phyloP scores from a whole-genome alignment of 2,797 vertebrate species.

The Otolemur crassicaudatus region DNA sequence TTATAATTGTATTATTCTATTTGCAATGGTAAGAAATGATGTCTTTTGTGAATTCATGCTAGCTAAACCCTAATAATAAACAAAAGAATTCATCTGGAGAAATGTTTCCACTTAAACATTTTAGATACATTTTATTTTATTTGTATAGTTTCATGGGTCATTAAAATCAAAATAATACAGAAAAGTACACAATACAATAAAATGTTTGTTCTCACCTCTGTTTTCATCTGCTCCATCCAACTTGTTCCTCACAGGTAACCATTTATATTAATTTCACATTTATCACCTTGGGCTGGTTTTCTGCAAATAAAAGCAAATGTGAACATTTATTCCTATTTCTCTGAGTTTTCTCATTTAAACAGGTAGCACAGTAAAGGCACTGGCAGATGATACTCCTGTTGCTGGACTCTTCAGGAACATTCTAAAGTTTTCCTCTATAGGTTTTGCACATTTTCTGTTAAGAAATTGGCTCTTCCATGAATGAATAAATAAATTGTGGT shows the following conservation, averaged over 20 bases:
- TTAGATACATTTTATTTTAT: slow-evolving; percentile 55
- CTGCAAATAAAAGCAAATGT: not conserved
- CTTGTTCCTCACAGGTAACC: not conserved
- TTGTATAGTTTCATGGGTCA: not conserved
- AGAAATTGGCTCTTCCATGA: not conserved
- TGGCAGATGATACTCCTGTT: not conserved
- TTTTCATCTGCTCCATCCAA: not conserved
- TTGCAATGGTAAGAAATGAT: slow-evolving; percentile 1
- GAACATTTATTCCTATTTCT: not conserved
- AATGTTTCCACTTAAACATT: slow-evolving; percentile 31
- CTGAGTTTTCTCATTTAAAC: not conserved
- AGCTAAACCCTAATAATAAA: slow-evolving; percentile 31
- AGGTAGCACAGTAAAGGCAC: not conserved
- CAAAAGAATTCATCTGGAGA: slow-evolving; percentile 14
- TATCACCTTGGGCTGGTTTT: not conserved
- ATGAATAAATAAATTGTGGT: no score
- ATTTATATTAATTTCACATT: not conserved
- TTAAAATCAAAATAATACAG: slow-evolving; percentile 24
- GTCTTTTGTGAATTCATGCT: slow-evolving; percentile 32
- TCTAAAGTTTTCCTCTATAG: not conserved
- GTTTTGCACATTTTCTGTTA: slow-evolving; percentile 11
- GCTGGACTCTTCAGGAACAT: not conserved
- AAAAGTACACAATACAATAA: not conserved
- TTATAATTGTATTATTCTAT: slow-evolving; percentile 31
- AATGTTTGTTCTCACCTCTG: not conserved